Evolutionary conservation across 2,888 invertebrate species (phyloP).

Genomic region (Athalia cordata): DNA sequence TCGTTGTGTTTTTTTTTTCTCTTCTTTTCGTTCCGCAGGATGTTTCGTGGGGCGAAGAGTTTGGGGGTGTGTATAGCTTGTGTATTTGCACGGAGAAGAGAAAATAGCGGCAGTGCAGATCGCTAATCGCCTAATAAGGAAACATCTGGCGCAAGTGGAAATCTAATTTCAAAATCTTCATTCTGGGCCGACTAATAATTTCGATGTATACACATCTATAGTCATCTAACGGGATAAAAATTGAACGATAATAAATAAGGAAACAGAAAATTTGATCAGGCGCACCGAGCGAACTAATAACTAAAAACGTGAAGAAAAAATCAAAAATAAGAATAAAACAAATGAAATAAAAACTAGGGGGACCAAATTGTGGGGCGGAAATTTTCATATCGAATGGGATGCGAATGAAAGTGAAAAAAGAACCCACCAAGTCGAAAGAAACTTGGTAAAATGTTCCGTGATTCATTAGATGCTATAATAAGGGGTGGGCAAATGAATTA

Average conservation of each 20-base stretch:
- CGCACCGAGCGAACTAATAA: neutral
- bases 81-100: neutral
- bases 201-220: neutral
- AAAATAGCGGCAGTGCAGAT: neutral
- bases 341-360: too few relatives aligned
- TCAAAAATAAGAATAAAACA: too few relatives aligned
- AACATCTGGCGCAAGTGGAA: conserved; percentile 67
- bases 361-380: neutral
- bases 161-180: conserved; percentile 64
- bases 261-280: too few relatives aligned
- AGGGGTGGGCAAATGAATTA: too few relatives aligned
- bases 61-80: neutral
- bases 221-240: conserved; percentile 27
- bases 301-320: too few relatives aligned
- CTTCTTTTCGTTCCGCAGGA: neutral
- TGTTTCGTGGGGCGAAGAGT: neutral
- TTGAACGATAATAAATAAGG: conserved; percentile 4
- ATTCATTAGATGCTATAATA: too few relatives aligned
- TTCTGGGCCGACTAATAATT: conserved; percentile 32
- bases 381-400: neutral
- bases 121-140: conserved; percentile 52
- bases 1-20: too few relatives aligned
- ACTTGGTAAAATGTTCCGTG: neutral
- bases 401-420: too few relatives aligned
- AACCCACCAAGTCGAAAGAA: too few relatives aligned